Evolutionary conservation across 1,140 invertebrate genomes (phyloP).

Genomic region (Ceratosolen fusciceps): DNA sequence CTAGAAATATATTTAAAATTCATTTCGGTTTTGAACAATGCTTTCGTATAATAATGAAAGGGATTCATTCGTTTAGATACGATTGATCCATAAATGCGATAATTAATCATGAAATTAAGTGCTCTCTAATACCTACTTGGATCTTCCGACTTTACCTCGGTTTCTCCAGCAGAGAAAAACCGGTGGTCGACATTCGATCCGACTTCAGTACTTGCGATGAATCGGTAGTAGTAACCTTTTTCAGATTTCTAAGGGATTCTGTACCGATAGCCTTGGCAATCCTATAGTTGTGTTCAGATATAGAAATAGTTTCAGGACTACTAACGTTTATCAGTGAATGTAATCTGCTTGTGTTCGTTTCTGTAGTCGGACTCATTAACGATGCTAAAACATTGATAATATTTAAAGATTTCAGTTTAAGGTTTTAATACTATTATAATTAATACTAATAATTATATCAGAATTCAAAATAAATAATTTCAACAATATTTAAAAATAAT

Average conservation of each 20-base stretch:
- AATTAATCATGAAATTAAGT: too few relatives aligned
- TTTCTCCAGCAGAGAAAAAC: neutral
- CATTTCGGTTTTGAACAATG: too few relatives aligned
- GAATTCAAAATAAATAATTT: too few relatives aligned
- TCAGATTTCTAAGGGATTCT: slow-evolving; percentile 30
- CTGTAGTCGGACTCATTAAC: slow-evolving; percentile 5
- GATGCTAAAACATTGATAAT: slow-evolving; percentile 5
- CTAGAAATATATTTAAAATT: too few relatives aligned
- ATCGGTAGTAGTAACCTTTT: neutral
- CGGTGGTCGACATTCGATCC: neutral
- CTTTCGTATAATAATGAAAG: too few relatives aligned
- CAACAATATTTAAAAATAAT: too few relatives aligned
- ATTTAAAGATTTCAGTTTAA: too few relatives aligned
- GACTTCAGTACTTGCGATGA: neutral
- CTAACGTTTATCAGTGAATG: neutral
- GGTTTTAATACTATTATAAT: too few relatives aligned
- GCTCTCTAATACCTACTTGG: too few relatives aligned
- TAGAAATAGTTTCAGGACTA: neutral
- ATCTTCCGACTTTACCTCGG: neutral
- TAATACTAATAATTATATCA: too few relatives aligned
- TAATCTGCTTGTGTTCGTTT: neutral
- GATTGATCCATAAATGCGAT: too few relatives aligned
- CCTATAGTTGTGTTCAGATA: slow-evolving; percentile 53
- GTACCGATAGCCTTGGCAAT: slow-evolving; percentile 61
- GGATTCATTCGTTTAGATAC: too few relatives aligned